Evolutionary conservation across 2,888 invertebrate species (phyloP).

Genomic region (Poecilobothrus nobilitatus): DNA sequence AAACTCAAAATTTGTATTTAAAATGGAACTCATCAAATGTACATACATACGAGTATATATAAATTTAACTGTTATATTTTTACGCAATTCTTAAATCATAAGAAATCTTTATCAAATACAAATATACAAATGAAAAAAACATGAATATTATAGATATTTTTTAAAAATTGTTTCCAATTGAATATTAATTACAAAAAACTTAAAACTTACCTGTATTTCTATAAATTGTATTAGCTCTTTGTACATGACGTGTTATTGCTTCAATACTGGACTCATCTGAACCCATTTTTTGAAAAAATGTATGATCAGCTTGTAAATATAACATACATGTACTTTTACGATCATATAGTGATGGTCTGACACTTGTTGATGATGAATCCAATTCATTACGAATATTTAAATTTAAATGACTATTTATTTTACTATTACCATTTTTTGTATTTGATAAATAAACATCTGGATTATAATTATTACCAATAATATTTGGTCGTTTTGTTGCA

Average conservation of each 20-base stretch:
- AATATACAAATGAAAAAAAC: too few relatives aligned
- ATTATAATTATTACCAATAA: slow-evolving; percentile 52
- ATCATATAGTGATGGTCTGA: slow-evolving; percentile 48
- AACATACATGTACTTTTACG: slow-evolving; percentile 90
- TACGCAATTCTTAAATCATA: too few relatives aligned
- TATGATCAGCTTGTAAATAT: slow-evolving; percentile 92
- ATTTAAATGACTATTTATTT: slow-evolving; percentile 22
- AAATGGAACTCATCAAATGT: too few relatives aligned
- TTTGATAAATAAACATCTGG: slow-evolving; percentile 39
- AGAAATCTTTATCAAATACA: too few relatives aligned
- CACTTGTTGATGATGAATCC: slow-evolving; percentile 21
- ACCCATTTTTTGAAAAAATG: slow-evolving; percentile 90
- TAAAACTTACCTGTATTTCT: slow-evolving; percentile 62
- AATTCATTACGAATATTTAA: slow-evolving; percentile 23
- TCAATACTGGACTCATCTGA: slow-evolving; percentile 91
- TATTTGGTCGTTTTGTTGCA: slow-evolving; percentile 55
- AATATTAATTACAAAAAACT: too few relatives aligned
- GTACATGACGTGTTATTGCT: slow-evolving; percentile 89
- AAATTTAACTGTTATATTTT: too few relatives aligned
- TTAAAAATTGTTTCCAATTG: too few relatives aligned
- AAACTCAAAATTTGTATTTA: too few relatives aligned
- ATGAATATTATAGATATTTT: too few relatives aligned
- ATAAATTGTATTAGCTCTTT: slow-evolving; percentile 83
- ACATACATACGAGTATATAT: too few relatives aligned
- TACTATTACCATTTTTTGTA: neutral